These are phyloP conservation scores for Metopolophium dirhodum DNA, from an alignment of 1,140 invertebrate genomes.

Conservation along the genomic window DNA sequence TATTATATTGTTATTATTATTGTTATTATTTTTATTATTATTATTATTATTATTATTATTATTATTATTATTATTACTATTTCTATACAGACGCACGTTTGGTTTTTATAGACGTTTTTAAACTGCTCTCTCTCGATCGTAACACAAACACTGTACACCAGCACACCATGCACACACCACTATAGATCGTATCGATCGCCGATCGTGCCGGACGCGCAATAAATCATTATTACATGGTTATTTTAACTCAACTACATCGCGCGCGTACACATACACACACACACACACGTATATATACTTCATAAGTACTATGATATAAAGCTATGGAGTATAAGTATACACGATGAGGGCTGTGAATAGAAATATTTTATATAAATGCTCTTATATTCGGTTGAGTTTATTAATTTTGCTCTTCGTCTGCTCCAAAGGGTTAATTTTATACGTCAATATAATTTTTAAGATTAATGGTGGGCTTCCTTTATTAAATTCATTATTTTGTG, in stretches of 20 bases:
- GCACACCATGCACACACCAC: neutral
- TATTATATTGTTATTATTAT: neutral
- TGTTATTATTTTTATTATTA: neutral
- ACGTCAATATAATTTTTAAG: neutral
- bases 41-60: neutral
- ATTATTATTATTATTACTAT: neutral
- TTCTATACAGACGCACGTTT: neutral
- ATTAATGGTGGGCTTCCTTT: neutral
- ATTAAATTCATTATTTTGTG: no score
- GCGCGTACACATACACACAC: no score
- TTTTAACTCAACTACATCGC: conserved; percentile 21
- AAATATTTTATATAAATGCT: neutral
- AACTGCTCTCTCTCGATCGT: conserved; percentile 32
- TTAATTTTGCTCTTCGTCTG: neutral
- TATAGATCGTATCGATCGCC: conserved; percentile 53
- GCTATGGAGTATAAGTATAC: neutral
- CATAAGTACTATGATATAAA: neutral
- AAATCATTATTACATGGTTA: conserved; percentile 53
- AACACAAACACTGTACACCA: conserved; percentile 22
- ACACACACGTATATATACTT: neutral
- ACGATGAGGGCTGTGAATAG: neutral
- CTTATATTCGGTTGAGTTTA: neutral
- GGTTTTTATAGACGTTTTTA: conserved; percentile 25
- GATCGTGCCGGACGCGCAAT: conserved; percentile 52
- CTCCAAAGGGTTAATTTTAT: neutral